Conservation (phyloP, 2,888 invertebrate genomes). For the Euplexia lucipara region DNA sequence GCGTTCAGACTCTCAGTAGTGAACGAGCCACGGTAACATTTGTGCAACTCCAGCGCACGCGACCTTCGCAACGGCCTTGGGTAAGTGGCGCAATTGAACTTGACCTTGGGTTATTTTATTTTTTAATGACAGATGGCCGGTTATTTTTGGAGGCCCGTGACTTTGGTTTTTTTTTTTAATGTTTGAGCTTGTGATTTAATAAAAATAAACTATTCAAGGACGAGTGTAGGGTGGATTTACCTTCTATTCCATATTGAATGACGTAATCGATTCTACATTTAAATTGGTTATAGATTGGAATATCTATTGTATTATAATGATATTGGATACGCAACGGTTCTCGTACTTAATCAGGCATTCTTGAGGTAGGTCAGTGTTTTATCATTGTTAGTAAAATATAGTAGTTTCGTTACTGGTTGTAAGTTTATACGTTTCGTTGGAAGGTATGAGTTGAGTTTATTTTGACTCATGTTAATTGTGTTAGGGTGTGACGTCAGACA, state of each 20-base stretch:
- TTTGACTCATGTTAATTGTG: neutral
- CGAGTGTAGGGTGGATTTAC: neutral
- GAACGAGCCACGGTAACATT: slow-evolving; percentile 79
- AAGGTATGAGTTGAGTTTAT: neutral
- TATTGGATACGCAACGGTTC: neutral
- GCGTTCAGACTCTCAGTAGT: slow-evolving; percentile 81
- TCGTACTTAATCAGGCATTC: neutral
- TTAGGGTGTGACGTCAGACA: too few species aligned
- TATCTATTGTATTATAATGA: neutral
- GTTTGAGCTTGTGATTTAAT: neutral
- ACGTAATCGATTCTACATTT: neutral
- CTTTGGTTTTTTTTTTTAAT: slow-evolving; percentile 5
- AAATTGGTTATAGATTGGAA: neutral
- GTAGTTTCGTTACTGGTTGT: neutral
- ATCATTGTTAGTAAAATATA: neutral
- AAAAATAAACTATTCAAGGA: too few species aligned
- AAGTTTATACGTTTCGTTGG: neutral
- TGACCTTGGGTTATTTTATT: slow-evolving; percentile 73
- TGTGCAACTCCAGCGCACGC: slow-evolving; percentile 79
- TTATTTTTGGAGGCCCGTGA: neutral
- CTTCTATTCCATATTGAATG: too few species aligned
- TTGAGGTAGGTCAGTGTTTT: slow-evolving; percentile 10
- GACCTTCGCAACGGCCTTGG: slow-evolving; percentile 82
- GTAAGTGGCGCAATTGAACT: slow-evolving; percentile 82
- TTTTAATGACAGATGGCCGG: neutral